Conservation (phyloP, 2,888 invertebrate genomes). For the Herminia tarsipennalis region DNA sequence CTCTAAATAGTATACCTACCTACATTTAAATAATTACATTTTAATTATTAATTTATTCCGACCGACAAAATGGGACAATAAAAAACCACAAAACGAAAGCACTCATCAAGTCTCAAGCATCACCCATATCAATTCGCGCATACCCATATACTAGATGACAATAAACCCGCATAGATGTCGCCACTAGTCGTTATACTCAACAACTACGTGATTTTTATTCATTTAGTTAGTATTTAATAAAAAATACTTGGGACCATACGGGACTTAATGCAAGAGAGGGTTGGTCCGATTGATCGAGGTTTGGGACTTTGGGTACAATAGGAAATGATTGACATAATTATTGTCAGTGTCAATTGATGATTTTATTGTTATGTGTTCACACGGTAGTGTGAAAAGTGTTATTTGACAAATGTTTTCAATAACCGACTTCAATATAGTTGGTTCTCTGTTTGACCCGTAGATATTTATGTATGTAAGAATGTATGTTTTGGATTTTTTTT, state of each 20-base stretch:
- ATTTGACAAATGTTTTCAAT: neutral
- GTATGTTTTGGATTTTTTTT: too few relatives aligned
- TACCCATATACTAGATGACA: constrained; percentile 47
- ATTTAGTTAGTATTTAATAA: constrained; percentile 46
- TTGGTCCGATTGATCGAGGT: constrained; percentile 20
- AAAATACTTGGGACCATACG: constrained; percentile 33
- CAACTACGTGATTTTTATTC: constrained; percentile 52
- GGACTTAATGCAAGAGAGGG: constrained; percentile 38
- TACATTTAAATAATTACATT: too few relatives aligned
- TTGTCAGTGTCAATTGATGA: constrained; percentile 20
- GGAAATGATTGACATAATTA: constrained; percentile 27
- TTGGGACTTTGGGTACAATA: constrained; percentile 8
- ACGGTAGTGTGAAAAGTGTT: too few relatives aligned
- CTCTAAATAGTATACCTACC: too few relatives aligned
- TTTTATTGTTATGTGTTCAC: neutral
- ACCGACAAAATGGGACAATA: too few relatives aligned
- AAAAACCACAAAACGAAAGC: constrained; percentile 1
- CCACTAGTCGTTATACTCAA: constrained; percentile 21
- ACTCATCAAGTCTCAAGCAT: constrained; percentile 11
- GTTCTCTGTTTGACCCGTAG: too few relatives aligned
- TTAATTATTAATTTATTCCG: too few relatives aligned
- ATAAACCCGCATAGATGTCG: constrained; percentile 54
- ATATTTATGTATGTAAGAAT: too few relatives aligned
- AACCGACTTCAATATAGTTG: neutral
- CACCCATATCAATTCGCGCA: constrained; percentile 27